Evolutionary conservation across 2,797 vertebrate genomes (phyloP).

Genomic region (Brotula barbata): DNA sequence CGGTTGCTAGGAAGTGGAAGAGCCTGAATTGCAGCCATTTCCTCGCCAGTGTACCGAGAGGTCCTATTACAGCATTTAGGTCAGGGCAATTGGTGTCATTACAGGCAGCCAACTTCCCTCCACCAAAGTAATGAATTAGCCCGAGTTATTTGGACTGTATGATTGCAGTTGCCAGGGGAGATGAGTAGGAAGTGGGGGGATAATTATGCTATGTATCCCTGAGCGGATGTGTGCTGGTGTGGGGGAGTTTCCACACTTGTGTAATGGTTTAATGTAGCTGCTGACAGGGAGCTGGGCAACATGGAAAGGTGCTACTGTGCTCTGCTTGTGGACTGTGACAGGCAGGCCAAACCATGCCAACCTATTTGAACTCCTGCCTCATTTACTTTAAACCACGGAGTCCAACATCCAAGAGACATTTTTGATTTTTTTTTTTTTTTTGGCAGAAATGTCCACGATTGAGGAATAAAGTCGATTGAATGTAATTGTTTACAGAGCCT

Average conservation of each 20-base stretch:
- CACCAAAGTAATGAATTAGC: slow-evolving; percentile 91
- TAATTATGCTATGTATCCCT: slow-evolving; percentile 76
- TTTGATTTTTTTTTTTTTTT: slow-evolving; percentile 20
- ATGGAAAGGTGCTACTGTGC: slow-evolving; percentile 75
- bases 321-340: slow-evolving; percentile 68
- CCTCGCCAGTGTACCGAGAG: slow-evolving; percentile 85
- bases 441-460: slow-evolving; percentile 40
- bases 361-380: slow-evolving; percentile 51
- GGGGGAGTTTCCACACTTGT: slow-evolving; percentile 66
- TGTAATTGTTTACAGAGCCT: slow-evolving; percentile 55
- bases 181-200: slow-evolving; percentile 82
- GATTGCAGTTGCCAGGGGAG: slow-evolving; percentile 91
- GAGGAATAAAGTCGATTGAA: slow-evolving; percentile 53
- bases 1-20: slow-evolving; percentile 88
- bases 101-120: slow-evolving; percentile 94
- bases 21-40: slow-evolving; percentile 90
- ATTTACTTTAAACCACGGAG: slow-evolving; percentile 58
- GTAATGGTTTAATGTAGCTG: slow-evolving; percentile 73
- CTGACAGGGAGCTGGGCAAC: slow-evolving; percentile 69
- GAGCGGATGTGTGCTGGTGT: slow-evolving; percentile 71
- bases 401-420: slow-evolving; percentile 43
- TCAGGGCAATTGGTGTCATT: slow-evolving; percentile 97
- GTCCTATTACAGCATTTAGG: slow-evolving; percentile 93
- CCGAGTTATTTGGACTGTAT: slow-evolving; percentile 87
- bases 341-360: slow-evolving; percentile 56